A percentile compares a stretch with the other conserved stretches of the same genome.
Evolutionary conservation across 2,113 vertebrate species (phyloP).

Genomic region (Sitta europaea): DNA sequence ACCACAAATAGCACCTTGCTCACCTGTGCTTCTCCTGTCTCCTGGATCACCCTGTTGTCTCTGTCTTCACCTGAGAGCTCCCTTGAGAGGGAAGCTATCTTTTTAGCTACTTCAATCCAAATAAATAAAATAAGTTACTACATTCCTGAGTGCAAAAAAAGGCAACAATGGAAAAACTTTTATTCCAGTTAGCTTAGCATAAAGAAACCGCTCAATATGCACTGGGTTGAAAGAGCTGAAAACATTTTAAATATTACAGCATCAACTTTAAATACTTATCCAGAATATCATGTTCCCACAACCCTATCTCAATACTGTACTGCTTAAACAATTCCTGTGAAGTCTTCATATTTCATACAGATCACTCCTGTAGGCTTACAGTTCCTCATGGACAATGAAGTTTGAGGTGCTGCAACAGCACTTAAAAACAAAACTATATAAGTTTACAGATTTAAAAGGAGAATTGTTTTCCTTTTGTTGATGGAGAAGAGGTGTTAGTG

Average conservation of each 20-base stretch:
- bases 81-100: neutral
- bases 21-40: neutral
- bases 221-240: neutral
- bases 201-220: neutral
- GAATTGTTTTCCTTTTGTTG: neutral
- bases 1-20: neutral
- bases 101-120: neutral
- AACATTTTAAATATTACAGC: neutral
- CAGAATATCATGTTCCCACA: neutral
- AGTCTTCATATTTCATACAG: neutral
- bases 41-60: neutral
- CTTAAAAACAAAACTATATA: neutral
- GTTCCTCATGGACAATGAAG: neutral
- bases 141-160: neutral
- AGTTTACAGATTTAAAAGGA: neutral
- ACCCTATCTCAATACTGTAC: neutral
- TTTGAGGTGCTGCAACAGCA: neutral
- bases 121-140: neutral
- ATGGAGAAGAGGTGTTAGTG: neutral
- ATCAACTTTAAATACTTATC: neutral
- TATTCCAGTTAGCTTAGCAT: neutral
- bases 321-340: neutral
- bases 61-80: neutral
- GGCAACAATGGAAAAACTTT: neutral
- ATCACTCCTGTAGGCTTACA: neutral